Evolutionary conservation across 1,140 invertebrate species (phyloP), one percentile per base, ranked within the genome.

Genomic region (Megathymus violae): DNA sequence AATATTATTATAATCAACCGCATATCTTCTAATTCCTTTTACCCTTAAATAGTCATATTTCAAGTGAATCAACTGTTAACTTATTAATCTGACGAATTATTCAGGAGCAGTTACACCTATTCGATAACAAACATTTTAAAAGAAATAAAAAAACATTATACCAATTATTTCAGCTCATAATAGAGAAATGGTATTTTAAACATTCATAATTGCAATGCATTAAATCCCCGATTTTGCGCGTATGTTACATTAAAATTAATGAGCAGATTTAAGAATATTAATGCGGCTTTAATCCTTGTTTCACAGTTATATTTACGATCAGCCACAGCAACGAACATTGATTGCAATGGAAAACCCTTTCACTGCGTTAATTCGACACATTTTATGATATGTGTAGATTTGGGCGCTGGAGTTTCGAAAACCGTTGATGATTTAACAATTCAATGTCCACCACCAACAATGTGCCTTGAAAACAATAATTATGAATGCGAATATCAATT

Each of bases 301-400:
- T 85, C 81, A 44, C 70, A 88, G 82, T 58, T 78, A 25, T 46
- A 65, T 61, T 46, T 82, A 11, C 54, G 62, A 48, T 43, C 65
- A 62, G 51, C 62, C 11, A 13, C 22, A 56, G 50, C 72, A 16
- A 61, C 60, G 27, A 80, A 86, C 58, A 69, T 85, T 47, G 77
- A 91, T 72, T 92, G 91, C 67, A 54, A 74, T 52, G 88, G 87
- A 59, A 91, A 83, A 76, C 73, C 82, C 31, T 92, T 92, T 67
- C 78, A 87, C 44, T 92, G 91, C 48, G 62, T 83, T 13, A 89
- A 91, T 71, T 72, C 82, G 41, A 91, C 88, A 34, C 85, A 90
- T 76, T 92, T 92, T 58, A 85, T 84, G 74, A 88, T 92, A 72
- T 92, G 91, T 58, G 86, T 92, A 11, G 88, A 92, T 64, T 67